phyloP scores from a whole-genome alignment of 2,888 invertebrate genomes.

The Acleris emargana region DNA sequence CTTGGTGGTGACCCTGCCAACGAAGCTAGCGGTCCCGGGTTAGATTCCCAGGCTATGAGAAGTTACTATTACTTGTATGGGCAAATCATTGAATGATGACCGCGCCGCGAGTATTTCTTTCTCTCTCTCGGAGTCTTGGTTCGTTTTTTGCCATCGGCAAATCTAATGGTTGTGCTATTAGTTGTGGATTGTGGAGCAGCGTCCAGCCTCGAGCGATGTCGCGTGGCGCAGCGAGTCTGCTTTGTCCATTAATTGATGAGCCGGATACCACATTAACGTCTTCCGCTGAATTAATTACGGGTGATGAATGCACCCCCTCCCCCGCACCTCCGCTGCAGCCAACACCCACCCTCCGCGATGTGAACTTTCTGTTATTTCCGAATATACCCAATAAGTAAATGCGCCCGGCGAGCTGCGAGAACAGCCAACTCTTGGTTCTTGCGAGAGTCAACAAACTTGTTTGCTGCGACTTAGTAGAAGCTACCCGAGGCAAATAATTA shows the following conservation, averaged over 20 bases:
- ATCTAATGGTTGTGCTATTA: too few species aligned
- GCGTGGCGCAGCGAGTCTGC: background rate
- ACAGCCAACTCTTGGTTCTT: conserved; percentile 7
- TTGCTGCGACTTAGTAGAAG: conserved; percentile 7
- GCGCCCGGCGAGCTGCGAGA: conserved; percentile 12
- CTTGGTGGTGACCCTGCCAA: too few species aligned
- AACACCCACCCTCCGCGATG: conserved; percentile 6
- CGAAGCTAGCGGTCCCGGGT: too few species aligned
- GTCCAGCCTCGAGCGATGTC: background rate
- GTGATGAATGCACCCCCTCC: conserved; percentile 29
- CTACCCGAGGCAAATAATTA: background rate
- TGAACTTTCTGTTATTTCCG: conserved; percentile 20
- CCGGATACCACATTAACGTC: conserved; percentile 35
- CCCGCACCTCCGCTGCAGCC: background rate
- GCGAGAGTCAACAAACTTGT: conserved; percentile 19
- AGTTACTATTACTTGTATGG: too few species aligned
- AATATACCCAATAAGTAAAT: conserved; percentile 15
- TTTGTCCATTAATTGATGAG: conserved; percentile 27
- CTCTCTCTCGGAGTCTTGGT: too few species aligned
- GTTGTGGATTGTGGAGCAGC: conserved; percentile 1
- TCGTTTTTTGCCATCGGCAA: too few species aligned
- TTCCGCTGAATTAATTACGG: conserved; percentile 37
- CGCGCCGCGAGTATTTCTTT: too few species aligned
- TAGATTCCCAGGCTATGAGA: too few species aligned
- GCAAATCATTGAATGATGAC: too few species aligned